These are phyloP conservation scores for Heliangelus exortis DNA, from an alignment of 2,797 vertebrate genomes.

Conservation along the genomic window DNA sequence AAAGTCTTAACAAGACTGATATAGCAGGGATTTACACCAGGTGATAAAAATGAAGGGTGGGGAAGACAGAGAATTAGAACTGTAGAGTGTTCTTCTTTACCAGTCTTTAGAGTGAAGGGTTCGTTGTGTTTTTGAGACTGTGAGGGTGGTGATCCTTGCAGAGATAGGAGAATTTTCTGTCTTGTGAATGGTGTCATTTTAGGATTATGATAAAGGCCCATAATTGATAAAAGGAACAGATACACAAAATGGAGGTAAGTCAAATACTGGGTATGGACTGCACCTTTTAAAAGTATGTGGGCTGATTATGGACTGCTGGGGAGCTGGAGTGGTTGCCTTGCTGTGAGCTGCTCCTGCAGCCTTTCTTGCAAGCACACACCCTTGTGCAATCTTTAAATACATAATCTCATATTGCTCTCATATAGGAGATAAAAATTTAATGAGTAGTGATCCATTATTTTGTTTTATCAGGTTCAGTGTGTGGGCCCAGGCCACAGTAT, in stretches of 20 bases:
- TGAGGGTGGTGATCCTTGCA: not conserved
- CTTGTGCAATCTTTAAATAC: not conserved
- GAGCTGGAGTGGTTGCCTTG: not conserved
- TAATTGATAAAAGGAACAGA: not conserved
- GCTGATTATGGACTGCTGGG: not conserved
- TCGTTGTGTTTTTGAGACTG: not conserved
- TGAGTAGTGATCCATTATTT: conserved; percentile 8
- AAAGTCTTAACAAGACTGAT: not conserved
- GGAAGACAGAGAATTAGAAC: not conserved
- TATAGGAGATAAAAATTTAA: conserved; percentile 20
- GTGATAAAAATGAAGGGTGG: not conserved
- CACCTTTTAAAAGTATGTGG: not conserved
- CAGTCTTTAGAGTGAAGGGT: not conserved
- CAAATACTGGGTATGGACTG: not conserved
- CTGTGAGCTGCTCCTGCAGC: not conserved
- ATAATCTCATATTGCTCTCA: not conserved
- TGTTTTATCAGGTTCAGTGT: not conserved
- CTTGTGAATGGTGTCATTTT: not conserved
- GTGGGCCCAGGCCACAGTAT: not conserved
- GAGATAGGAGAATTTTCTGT: not conserved
- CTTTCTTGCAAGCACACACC: not conserved
- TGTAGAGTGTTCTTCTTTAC: not conserved
- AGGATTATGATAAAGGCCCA: not conserved
- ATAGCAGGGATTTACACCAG: not conserved
- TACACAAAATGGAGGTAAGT: not conserved